A percentile compares a stretch with the other conserved stretches of the same genome.
These are phyloP conservation scores for Clitarchus hookeri DNA, from an alignment of 2,888 invertebrate species.

Conservation along the genomic window DNA sequence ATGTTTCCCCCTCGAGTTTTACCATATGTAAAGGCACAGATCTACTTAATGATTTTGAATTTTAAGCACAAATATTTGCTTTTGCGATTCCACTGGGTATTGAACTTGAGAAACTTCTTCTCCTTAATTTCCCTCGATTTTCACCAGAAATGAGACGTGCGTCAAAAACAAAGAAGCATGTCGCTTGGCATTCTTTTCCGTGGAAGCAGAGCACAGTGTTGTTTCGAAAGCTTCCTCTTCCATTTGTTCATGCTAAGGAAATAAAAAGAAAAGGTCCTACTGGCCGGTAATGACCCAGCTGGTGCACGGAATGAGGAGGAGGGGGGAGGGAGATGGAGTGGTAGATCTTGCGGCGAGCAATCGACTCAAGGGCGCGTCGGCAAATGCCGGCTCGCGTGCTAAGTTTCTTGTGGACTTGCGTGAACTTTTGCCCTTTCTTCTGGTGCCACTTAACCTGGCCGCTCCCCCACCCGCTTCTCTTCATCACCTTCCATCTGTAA, in stretches of 20 bases:
- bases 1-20: too few species aligned
- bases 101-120: too few species aligned
- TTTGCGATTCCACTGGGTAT: too few species aligned
- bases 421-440: constrained; percentile 10
- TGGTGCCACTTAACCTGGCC: background rate
- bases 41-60: too few species aligned
- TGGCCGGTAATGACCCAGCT: background rate
- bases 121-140: too few species aligned
- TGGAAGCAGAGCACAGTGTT: background rate
- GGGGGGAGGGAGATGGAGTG: background rate
- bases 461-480: background rate
- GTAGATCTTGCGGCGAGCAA: background rate
- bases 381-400: background rate
- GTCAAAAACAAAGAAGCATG: background rate
- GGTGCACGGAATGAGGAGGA: too few species aligned
- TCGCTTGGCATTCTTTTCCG: background rate
- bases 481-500: background rate
- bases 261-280: background rate
- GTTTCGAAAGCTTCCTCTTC: background rate
- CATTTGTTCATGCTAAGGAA: background rate
- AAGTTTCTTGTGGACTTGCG: background rate
- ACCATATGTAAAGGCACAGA: too few species aligned
- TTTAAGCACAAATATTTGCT: too few species aligned
- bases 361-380: background rate
- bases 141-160: too few species aligned